Evolutionary conservation across 1,140 invertebrate genomes (phyloP), one percentile per base, ranked within the genome.

Genomic region (Marisa cornuarietis): DNA sequence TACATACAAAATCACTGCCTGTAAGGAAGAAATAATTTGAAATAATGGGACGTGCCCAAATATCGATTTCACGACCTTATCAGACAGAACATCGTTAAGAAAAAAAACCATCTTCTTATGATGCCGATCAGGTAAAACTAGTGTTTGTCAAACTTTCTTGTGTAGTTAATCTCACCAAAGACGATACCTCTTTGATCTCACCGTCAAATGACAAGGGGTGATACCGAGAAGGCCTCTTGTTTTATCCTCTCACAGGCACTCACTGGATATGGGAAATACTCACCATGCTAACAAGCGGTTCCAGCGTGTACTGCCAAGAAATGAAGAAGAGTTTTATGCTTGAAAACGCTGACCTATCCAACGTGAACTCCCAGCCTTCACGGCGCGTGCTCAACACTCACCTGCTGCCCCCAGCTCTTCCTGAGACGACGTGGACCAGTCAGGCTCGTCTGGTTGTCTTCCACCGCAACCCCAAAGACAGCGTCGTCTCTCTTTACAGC

Each of bases 211-310:
- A n/a, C n/a, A 8, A 54, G 52, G 14, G 8, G 52, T 54, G 14
- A 54, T 54, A 14, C 52, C 14, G 52, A 9, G 54, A 18, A 58
- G 1, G 54, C 16, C 31, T 58, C 54, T 68, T 9, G 65, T 1
- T 68, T n/a, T 13, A 8, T 49, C 6, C 7, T 63, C 18, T 13
- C 20, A 24, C 78, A 85, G 84, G 84, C 10, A 85, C 84, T 16
- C 83, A 84, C 72, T 85, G 84, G 84, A 49, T 84, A 31, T 85
- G 81, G 81, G 84, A 85, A 72, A 69, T 85, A 6, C 66, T 76
- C 7, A 81, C 77, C 18, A 85, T 85, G 84, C 73, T 80, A 26
- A 75, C 58, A 10, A 31, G 61, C 52, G n/a, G 62, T 24, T 26
- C 52, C 72, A 76, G 72, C 26, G 42, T 24, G 10, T 51, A 62